Evolutionary conservation across 1,140 invertebrate species (phyloP), one percentile per base, ranked within the genome.

Genomic region (Drosophila kanapiae): DNA sequence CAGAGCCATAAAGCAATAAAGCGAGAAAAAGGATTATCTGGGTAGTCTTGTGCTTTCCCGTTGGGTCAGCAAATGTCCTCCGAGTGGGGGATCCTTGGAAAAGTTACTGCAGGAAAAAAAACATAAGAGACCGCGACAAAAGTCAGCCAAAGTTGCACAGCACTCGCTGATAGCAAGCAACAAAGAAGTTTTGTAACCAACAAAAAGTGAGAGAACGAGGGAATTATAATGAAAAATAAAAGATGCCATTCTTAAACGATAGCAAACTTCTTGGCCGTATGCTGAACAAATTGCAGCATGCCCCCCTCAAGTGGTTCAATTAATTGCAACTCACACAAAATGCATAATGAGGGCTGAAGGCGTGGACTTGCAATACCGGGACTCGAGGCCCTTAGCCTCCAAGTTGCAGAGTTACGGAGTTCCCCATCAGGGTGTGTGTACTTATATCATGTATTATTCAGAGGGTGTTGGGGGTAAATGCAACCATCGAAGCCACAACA

Each of bases 1-100:
- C 54, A 72, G 68, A 37, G 69, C 37, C 56, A 58, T 87, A 88
- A 88, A 71, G 74, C 83, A 87, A 78, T 87, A 88, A 83, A 65
- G 72, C 72, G 69, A 79, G 72, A 84, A 84, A 87, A 87, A 84
- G 84, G 85, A 88, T 88, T 88, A 88, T 88, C 84, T 88, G 27
- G 4, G n/a, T 31, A 14, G 35, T 37, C 23, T n/a, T 38, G 14
- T 27, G 47, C 54, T 45, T 49, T 53, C 31, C 51, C 54, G 33
- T 49, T 64, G 23, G 51, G 69, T 58, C 67, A 71, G 53, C 53
- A 38, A 72, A 49, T 70, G 61, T 65, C 40, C 37, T 47, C 43
- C 45, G 40, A 65, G 56, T 74, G 56, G 48, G 27, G 31, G 29
- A 45, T 64, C 5, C 40, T n/a, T 6, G 42, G 45, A 72, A 74